phyloP scores from a whole-genome alignment of 2,888 invertebrate species.

The Colostygia pectinataria region DNA sequence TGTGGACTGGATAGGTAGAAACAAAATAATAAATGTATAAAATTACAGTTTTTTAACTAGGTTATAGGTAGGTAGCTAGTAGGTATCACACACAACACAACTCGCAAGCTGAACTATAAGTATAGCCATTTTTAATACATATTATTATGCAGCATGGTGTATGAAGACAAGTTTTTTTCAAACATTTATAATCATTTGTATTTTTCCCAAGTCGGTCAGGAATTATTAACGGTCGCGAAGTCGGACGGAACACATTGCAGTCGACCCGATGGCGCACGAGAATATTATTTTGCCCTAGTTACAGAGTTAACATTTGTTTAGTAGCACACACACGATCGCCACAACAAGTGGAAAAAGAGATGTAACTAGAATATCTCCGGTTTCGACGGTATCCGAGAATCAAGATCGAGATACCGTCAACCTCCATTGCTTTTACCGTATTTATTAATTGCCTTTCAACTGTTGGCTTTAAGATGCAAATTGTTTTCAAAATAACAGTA shows the following conservation, averaged over 20 bases:
- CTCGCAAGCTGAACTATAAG: too few relatives aligned
- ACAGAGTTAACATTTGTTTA: conserved; percentile 40
- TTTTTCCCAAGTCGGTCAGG: conserved; percentile 37
- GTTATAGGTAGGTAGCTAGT: too few relatives aligned
- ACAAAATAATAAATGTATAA: too few relatives aligned
- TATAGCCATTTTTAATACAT: too few relatives aligned
- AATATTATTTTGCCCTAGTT: conserved; percentile 44
- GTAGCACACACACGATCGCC: conserved; percentile 41
- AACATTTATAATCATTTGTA: conserved; percentile 18
- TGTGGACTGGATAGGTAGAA: too few relatives aligned
- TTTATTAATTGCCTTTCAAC: conserved; percentile 11
- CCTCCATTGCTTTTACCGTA: conserved; percentile 19
- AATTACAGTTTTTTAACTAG: too few relatives aligned
- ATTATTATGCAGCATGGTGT: too few relatives aligned
- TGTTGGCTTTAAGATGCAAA: conserved; percentile 9
- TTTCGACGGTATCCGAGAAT: conserved; percentile 14
- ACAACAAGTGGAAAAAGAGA: conserved; percentile 21
- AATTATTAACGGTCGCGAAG: conserved; percentile 41
- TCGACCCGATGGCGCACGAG: conserved; percentile 31
- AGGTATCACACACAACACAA: too few relatives aligned
- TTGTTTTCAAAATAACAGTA: conserved; percentile 6
- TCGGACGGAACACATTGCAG: conserved; percentile 35
- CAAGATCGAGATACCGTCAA: conserved; percentile 15
- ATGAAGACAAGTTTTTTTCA: too few relatives aligned
- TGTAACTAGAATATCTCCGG: conserved; percentile 40